These are phyloP conservation scores for Clistopyga incitator DNA, from an alignment of 2,888 invertebrate species.

Conservation along the genomic window DNA sequence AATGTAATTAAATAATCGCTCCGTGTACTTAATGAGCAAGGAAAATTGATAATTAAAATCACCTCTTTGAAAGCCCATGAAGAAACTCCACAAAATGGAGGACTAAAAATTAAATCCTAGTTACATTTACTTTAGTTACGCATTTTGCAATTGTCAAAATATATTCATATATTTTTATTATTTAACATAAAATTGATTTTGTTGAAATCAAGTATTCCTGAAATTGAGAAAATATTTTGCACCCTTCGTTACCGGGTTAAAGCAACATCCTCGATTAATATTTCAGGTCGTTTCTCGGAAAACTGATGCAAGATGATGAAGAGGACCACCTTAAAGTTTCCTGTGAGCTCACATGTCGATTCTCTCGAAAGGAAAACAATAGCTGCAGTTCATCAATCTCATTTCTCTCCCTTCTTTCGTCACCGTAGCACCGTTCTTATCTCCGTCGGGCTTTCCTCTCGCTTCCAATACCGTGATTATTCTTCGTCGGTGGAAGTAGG, in stretches of 20 bases:
- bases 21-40: not conserved
- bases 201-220: no score
- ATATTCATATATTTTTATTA: no score
- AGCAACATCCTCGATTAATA: not conserved
- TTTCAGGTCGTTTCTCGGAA: not conserved
- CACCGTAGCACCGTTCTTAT: constrained; percentile 6
- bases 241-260: no score
- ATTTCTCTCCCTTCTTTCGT: constrained; percentile 6
- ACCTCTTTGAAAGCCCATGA: not conserved
- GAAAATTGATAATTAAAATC: not conserved
- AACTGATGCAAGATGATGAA: no score
- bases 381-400: not conserved
- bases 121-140: no score
- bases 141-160: no score
- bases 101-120: no score
- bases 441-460: constrained; percentile 42
- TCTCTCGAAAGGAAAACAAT: constrained; percentile 15
- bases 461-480: constrained; percentile 51
- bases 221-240: no score
- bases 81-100: no score
- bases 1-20: constrained; percentile 30
- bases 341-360: constrained; percentile 49
- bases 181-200: no score
- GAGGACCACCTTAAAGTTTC: constrained; percentile 36
- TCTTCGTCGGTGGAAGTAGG: constrained; percentile 45